phyloP scores from a whole-genome alignment of 2,797 vertebrate species.

The Megaceryle alcyon region DNA sequence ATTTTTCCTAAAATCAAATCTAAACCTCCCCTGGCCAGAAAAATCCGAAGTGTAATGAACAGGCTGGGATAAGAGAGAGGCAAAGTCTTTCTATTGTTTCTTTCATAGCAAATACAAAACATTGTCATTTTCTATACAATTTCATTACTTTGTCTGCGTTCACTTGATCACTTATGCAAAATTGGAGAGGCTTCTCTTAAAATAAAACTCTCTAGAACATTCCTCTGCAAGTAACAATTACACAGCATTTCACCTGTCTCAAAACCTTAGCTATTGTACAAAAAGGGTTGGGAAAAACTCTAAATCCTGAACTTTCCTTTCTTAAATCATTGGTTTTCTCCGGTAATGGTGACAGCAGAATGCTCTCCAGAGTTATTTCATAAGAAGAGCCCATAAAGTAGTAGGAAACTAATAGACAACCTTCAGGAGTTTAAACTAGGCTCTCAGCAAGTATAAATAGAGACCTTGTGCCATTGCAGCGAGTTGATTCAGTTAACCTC shows the following conservation, averaged over 20 bases:
- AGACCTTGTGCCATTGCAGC: not conserved
- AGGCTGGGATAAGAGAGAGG: not conserved
- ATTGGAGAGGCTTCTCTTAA: not conserved
- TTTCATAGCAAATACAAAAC: not conserved
- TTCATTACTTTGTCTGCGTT: not conserved
- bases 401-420: constrained; percentile 22
- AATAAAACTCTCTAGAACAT: not conserved
- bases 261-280: not conserved
- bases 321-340: constrained; percentile 14
- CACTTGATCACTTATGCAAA: not conserved
- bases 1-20: not conserved
- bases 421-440: not conserved
- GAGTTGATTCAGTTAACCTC: not conserved
- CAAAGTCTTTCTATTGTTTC: not conserved
- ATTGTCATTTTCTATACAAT: not conserved
- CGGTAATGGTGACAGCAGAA: not conserved
- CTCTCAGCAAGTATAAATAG: not conserved
- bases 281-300: not conserved
- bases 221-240: not conserved
- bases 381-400: not conserved
- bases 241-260: not conserved
- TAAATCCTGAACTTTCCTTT: not conserved
- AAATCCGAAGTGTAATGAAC: not conserved
- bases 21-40: not conserved
- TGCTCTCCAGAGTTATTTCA: not conserved